These are phyloP conservation scores for Heterotilapia buettikoferi DNA, from an alignment of 2,113 vertebrate genomes.

Conservation along the genomic window DNA sequence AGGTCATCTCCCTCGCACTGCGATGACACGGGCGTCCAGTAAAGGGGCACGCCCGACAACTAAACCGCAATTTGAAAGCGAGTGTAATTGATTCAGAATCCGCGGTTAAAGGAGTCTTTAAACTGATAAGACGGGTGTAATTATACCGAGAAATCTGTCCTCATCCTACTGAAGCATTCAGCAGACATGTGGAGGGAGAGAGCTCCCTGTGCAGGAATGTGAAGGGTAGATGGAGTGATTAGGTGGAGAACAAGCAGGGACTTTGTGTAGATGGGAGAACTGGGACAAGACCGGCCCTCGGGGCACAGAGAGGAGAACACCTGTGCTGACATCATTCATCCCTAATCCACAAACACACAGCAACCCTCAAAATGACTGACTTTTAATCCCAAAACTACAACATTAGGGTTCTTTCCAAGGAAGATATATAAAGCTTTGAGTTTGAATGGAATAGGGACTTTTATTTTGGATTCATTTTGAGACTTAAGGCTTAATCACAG, in stretches of 20 bases:
- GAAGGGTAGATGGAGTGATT: conserved; percentile 66
- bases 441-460: neutral
- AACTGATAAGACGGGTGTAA: conserved; percentile 16
- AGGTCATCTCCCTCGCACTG: neutral
- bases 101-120: neutral
- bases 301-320: conserved; percentile 54
- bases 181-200: neutral
- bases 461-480: neutral
- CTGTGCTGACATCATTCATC: conserved; percentile 41
- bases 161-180: conserved; percentile 10
- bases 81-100: neutral
- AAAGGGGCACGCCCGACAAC: neutral
- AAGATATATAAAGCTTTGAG: neutral
- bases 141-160: conserved; percentile 6
- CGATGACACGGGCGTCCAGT: neutral
- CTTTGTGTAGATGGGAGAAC: conserved; percentile 54
- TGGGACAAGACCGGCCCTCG: neutral
- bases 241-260: conserved; percentile 63
- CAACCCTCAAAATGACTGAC: neutral
- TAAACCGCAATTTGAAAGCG: neutral
- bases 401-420: neutral
- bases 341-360: conserved; percentile 3
- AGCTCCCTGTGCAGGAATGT: conserved; percentile 59
- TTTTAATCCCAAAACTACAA: neutral
- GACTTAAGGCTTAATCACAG: neutral